Evolutionary conservation across 2,888 invertebrate genomes (phyloP).

Genomic region (Tolmerus cingulatus): DNA sequence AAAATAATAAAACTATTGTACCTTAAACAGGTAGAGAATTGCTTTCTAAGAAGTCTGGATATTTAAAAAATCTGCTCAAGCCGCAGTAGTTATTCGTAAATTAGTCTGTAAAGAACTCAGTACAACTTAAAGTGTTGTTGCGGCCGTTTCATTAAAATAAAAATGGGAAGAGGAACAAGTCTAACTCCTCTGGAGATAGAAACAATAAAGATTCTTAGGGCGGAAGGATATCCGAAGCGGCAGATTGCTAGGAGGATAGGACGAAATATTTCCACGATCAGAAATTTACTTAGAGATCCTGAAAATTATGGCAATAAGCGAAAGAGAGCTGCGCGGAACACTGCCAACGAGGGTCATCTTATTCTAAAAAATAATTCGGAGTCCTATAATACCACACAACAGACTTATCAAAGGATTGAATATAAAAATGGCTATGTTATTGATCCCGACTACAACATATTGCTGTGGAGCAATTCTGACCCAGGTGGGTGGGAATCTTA

Average conservation of each 20-base stretch:
- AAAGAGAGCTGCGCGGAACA: neutral
- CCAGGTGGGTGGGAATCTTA: neutral
- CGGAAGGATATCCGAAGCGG: neutral
- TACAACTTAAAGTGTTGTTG: neutral
- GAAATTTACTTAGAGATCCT: neutral
- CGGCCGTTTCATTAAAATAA: neutral
- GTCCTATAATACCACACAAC: neutral
- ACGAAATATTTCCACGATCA: neutral
- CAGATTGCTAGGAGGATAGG: neutral
- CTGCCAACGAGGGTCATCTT: neutral
- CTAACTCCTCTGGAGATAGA: neutral
- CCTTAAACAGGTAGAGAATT: neutral
- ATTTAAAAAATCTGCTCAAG: neutral
- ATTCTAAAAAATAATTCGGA: neutral
- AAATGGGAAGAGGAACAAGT: neutral
- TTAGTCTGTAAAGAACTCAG: too few relatives aligned
- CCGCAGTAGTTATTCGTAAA: neutral
- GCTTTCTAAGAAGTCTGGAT: neutral
- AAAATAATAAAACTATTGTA: neutral
- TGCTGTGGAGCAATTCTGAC: neutral
- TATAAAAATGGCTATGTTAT: neutral
- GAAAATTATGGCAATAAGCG: neutral
- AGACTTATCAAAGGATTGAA: neutral
- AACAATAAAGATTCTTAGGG: neutral
- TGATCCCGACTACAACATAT: neutral